Conservation (phyloP, 2,113 vertebrate species). For the Gadus macrocephalus region DNA sequence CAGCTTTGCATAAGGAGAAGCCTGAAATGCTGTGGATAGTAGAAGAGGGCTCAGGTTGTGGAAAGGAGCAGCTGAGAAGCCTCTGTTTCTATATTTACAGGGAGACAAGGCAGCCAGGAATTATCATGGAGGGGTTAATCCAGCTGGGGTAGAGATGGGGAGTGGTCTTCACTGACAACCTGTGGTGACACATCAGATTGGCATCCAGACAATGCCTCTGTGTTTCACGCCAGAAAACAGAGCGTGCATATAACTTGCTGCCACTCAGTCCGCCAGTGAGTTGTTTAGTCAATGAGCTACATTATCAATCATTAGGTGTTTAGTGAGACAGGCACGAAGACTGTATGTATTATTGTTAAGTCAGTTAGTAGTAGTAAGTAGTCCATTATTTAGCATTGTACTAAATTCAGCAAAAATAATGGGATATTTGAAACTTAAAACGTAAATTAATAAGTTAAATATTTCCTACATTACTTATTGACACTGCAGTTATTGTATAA, state of each 20-base stretch:
- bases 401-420: too few relatives aligned
- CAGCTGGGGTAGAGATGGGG: slow-evolving; percentile 13
- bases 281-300: neutral
- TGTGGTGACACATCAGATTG: slow-evolving; percentile 55
- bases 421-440: too few relatives aligned
- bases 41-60: slow-evolving; percentile 72
- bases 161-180: slow-evolving; percentile 6
- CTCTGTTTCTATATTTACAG: slow-evolving; percentile 85
- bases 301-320: neutral
- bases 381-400: too few relatives aligned
- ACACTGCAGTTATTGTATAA: too few relatives aligned
- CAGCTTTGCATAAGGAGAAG: slow-evolving; percentile 67
- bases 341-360: too few relatives aligned
- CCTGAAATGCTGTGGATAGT: slow-evolving; percentile 66
- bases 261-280: slow-evolving; percentile 8
- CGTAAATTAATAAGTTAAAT: too few relatives aligned
- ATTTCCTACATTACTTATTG: too few relatives aligned
- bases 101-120: slow-evolving; percentile 58
- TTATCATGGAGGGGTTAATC: slow-evolving; percentile 33
- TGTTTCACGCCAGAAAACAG: slow-evolving; percentile 1
- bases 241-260: neutral
- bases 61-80: slow-evolving; percentile 70
- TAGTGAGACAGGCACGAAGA: too few relatives aligned
- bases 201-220: slow-evolving; percentile 62
- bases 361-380: too few relatives aligned